Evolutionary conservation across 2,888 invertebrate species (phyloP).

Genomic region (Cyaniris semiargus): DNA sequence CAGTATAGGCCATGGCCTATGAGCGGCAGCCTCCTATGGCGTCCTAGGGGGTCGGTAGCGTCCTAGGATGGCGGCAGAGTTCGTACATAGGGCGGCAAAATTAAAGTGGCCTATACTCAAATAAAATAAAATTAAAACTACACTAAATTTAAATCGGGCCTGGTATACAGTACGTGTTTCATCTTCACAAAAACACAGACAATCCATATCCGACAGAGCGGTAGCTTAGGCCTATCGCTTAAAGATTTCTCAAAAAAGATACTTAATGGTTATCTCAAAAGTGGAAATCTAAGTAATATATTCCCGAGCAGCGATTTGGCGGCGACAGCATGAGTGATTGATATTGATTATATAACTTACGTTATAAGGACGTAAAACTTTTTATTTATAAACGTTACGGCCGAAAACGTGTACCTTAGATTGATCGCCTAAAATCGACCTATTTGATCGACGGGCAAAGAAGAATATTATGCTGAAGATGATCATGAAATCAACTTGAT

Average conservation of each 20-base stretch:
- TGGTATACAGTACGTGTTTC: background rate
- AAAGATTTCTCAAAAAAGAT: background rate
- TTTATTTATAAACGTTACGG: background rate
- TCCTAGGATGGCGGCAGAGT: too few species aligned
- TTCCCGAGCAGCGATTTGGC: constrained; percentile 17
- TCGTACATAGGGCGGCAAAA: too few species aligned
- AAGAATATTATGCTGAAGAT: background rate
- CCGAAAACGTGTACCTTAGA: background rate
- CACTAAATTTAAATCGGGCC: too few species aligned
- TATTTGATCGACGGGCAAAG: background rate
- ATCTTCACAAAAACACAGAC: background rate
- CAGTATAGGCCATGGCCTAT: too few species aligned
- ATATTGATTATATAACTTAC: constrained; percentile 15
- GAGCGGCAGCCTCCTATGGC: too few species aligned
- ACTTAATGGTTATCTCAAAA: background rate
- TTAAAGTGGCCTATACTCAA: too few species aligned
- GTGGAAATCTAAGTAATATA: constrained; percentile 12
- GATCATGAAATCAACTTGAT: background rate
- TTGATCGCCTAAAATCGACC: background rate
- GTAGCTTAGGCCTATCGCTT: background rate
- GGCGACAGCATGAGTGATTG: constrained; percentile 9
- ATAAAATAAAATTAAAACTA: too few species aligned
- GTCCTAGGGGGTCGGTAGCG: too few species aligned
- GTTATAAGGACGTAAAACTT: constrained; percentile 9
- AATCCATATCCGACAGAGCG: background rate